Evolutionary conservation across 1,140 invertebrate species (phyloP), one percentile per base, ranked within the genome.

Genomic region (Copidosoma floridanum): DNA sequence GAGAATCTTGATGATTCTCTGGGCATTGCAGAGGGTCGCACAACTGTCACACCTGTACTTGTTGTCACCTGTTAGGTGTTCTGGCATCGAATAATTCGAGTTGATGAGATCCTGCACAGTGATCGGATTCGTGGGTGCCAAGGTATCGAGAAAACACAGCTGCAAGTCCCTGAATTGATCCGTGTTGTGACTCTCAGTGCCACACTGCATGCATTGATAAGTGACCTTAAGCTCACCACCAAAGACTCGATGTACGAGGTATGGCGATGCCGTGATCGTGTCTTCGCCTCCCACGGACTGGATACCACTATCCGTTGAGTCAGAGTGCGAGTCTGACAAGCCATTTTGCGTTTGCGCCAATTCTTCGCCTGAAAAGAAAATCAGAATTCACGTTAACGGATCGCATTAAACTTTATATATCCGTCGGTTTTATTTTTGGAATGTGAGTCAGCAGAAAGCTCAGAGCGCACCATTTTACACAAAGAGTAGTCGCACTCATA

Each of bases 81-180:
- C 92, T 1, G 88, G 84, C 8, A 86, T 83, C 50, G 91, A 84
- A 72, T 91, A 93, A 46, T 62, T 62, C 68, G 85, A 89, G 41
- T 90, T 86, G 4, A 93, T 78, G 0, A 93, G 78, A 57, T 86
- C 84, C 68, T 90, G 86, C 6, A 91, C 85, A 10, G 82, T 85
- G 50, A 86, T 82, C 41, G 80, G 74, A 55, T 82, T 65, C 50
- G 79, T 77, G 60, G 79, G 74, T 26, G 82, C 69, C 57, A 82
- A 73, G 65, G 83, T 82, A 71, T 86, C 86, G 0, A 91, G 90
- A 73, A 93, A 92, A 1, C 91, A 89, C 5, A 94, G 76, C 53
- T 91, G 89, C 6, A 94, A 76, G 65, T 94, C 92, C 3, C 89
- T 84, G 75, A 93, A 93, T 51, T 84, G 84, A 71, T 93, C 91